A percentile compares a stretch with the other conserved stretches of the same genome.
Conservation (phyloP, 30 jellyfish, hydroid and myxozoan species). For the Cassiopea xamachana region DNA sequence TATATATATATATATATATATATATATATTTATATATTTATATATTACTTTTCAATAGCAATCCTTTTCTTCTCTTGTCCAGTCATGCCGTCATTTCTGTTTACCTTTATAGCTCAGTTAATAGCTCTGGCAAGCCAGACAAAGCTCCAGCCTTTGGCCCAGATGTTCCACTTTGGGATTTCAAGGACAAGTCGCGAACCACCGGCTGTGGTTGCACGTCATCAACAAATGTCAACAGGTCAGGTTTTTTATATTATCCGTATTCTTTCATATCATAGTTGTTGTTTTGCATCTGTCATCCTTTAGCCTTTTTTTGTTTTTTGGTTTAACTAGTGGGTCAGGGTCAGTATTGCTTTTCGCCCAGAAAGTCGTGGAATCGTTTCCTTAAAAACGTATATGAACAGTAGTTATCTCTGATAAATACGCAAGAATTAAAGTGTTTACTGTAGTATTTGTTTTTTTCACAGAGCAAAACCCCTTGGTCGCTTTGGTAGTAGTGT, state of each 20-base stretch:
- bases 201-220: conserved; percentile 88
- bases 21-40: too few relatives aligned
- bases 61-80: not conserved
- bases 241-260: not conserved
- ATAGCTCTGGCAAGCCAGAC: conserved; percentile 37
- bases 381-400: too few relatives aligned
- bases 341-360: too few relatives aligned
- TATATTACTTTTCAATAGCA: not conserved
- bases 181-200: conserved; percentile 75
- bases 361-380: too few relatives aligned
- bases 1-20: too few relatives aligned
- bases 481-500: conserved; percentile 53
- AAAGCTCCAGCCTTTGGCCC: conserved; percentile 41
- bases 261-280: not conserved
- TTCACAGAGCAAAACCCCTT: conserved; percentile 42
- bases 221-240: conserved; percentile 75
- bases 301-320: too few relatives aligned
- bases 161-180: conserved; percentile 83
- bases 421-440: too few relatives aligned
- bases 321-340: too few relatives aligned
- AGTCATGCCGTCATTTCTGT: not conserved
- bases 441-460: not conserved
- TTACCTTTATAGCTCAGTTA: not conserved
- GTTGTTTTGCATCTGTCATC: not conserved
- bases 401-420: too few relatives aligned